Base-by-base conservation (phyloP, 2,113 vertebrate species). In the Picathartes gymnocephalus region DNA sequence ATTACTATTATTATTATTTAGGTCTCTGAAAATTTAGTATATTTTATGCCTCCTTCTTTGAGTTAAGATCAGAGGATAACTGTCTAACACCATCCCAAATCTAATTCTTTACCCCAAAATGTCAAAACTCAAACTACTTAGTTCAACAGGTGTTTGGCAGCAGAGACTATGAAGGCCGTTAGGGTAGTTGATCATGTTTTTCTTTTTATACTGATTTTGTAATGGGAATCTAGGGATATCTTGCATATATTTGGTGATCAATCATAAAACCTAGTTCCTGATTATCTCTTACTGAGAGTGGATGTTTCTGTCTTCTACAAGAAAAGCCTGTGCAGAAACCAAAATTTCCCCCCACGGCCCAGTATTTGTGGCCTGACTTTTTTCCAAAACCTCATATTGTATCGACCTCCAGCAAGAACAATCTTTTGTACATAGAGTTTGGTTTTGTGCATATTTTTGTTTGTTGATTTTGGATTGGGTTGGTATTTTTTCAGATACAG, bases 81-180 rank as follows among this genome's bases (percentile, higher is more conserved):
- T 60, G 12, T 58, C 15, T 69, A 37, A 44, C 65, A 35, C 5
- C 24, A 78, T 31, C 4, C 22, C 58, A 14, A 53, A 17, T 17
- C 11, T 56, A 62, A 72, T 56, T 84, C 27, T 80, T 87, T 87
- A 24, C 8, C 19, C 4, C 9, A 31, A 57, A 70, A 81, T 40
- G 0, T 57, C n/a, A 23, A 54, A 90, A 60, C 14, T 72, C 54
- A 53, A 66, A 35, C 40, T 4, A 3, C 21, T 51, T 81, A 6
- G 0, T 10, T 47, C 40, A 78, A 30, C 13, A 57, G 27, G 6
- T 69, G 6, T 44, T 87, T 51, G 30, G 13, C 0, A 1, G 19
- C 0, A 0, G 7, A 69, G 30, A 50, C 3, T 50, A 5, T 22
- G n/a, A 64, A 76, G 35, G 28, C 9, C 15, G 15, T 16, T 50